Base-by-base conservation (phyloP, 1,140 invertebrate species). In the Tenebrio molitor region DNA sequence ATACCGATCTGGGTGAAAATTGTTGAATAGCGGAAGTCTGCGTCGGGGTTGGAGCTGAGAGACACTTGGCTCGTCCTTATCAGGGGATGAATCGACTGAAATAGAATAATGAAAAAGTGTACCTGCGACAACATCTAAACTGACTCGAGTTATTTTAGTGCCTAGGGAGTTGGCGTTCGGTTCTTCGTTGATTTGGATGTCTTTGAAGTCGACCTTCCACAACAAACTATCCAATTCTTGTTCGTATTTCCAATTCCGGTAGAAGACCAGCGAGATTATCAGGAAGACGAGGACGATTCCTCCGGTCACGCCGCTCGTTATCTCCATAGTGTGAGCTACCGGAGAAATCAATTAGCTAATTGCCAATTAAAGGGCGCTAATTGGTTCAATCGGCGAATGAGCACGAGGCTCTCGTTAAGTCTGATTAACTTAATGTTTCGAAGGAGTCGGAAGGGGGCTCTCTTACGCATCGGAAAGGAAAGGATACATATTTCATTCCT, bases 161-260 rank as follows among this genome's bases (percentile, higher is more conserved):
- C 78, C 77, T 19, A 70, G 46, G 7, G 64, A 44, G 42, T 70
- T 78, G 1, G 69, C 21, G 66, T 75, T 79, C 5, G 72, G 21
- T 36, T 85, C 84, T 17, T 90, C 88, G 69, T 87, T 88, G 66
- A 90, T 86, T 80, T 93, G 89, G 53, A 95, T 92, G 74, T 99
- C 96, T 72, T 91, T 91, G 83, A 92, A 96, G 84, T 98, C 97
- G 16, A 99, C 92, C 84, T 97, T 97, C 97, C 97, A 99, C 0
- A 98, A 86, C 14, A 98, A 84, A 41, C 93, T 95, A 77, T 98
- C 96, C 68, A 99, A 84, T 80, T 98, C 96, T 79, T 97, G 95
- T 79, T 98, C 97, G 81, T 98, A 97, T 15, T 90, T 89, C 94
- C 95, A 97, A 81, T 97, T 97, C 62, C 96, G 89, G 83, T 95